Evolutionary conservation across 2,888 invertebrate genomes (phyloP).

Genomic region (Chromoteleia sp.): DNA sequence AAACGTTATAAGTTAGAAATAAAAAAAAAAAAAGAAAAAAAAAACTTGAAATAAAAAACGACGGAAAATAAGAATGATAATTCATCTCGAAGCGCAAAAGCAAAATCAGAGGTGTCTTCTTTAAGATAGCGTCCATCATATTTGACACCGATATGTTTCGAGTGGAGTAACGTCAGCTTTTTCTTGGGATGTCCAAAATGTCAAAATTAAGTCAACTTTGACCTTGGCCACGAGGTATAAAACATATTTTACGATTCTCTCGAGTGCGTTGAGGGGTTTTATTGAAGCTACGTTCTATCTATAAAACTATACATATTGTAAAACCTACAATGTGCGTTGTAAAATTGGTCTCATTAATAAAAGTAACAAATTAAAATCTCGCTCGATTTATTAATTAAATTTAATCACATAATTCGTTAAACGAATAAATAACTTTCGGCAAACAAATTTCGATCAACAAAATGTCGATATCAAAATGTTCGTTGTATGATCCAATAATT

Average conservation of each 20-base stretch:
- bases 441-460: too few species aligned
- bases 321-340: conserved; percentile 2
- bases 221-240: conserved; percentile 40
- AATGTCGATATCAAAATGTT: too few species aligned
- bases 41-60: background rate
- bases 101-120: conserved; percentile 7
- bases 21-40: too few species aligned
- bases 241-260: conserved; percentile 24
- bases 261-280: conserved; percentile 14
- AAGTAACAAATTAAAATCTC: too few species aligned
- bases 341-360: too few species aligned
- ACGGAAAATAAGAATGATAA: too few species aligned
- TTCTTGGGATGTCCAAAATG: conserved; percentile 34
- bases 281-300: conserved; percentile 28
- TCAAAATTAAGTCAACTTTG: conserved; percentile 51
- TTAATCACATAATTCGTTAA: too few species aligned
- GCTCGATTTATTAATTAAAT: too few species aligned
- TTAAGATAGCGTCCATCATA: conserved; percentile 31
- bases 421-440: too few species aligned
- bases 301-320: too few species aligned
- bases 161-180: conserved; percentile 32
- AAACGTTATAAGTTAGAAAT: too few species aligned
- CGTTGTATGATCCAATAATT: too few species aligned
- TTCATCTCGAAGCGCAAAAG: background rate
- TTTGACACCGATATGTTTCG: conserved; percentile 33